phyloP scores from a whole-genome alignment of 1,140 invertebrate genomes.

The Brachionus koreanus region DNA sequence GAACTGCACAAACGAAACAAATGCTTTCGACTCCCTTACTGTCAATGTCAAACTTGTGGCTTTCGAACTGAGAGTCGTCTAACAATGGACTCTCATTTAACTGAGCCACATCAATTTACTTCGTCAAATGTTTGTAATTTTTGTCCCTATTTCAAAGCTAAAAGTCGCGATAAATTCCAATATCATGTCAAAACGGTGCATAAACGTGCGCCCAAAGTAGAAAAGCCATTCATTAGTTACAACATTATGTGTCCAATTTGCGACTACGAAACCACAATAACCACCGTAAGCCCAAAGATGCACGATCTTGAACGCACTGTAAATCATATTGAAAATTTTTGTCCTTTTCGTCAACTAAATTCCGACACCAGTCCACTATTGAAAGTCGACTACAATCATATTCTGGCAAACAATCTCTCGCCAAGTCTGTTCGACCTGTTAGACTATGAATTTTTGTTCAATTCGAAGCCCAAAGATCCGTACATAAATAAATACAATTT shows the following conservation, averaged over 20 bases:
- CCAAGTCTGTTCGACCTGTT: constrained; percentile 5
- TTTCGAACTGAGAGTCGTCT: constrained; percentile 25
- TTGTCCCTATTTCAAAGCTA: constrained; percentile 2
- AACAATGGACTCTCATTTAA: constrained; percentile 12
- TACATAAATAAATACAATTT: constrained; percentile 6
- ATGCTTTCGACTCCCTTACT: background rate
- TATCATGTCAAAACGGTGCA: background rate
- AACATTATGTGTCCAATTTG: constrained; percentile 1
- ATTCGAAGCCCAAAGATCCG: background rate
- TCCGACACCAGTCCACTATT: background rate
- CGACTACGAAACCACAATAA: background rate
- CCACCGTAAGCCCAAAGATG: background rate
- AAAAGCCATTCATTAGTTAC: constrained; percentile 5
- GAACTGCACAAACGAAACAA: background rate
- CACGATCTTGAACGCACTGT: background rate
- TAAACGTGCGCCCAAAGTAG: background rate
- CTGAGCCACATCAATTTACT: constrained; percentile 21
- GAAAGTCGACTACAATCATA: background rate
- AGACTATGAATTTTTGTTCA: constrained; percentile 23
- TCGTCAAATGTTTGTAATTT: constrained; percentile 11
- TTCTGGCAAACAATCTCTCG: background rate
- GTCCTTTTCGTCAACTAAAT: background rate
- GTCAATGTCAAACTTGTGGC: background rate
- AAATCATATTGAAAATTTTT: background rate
- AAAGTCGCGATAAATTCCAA: background rate